Conservation (phyloP, 2,888 invertebrate species). For the Microctonus hyperodae region DNA sequence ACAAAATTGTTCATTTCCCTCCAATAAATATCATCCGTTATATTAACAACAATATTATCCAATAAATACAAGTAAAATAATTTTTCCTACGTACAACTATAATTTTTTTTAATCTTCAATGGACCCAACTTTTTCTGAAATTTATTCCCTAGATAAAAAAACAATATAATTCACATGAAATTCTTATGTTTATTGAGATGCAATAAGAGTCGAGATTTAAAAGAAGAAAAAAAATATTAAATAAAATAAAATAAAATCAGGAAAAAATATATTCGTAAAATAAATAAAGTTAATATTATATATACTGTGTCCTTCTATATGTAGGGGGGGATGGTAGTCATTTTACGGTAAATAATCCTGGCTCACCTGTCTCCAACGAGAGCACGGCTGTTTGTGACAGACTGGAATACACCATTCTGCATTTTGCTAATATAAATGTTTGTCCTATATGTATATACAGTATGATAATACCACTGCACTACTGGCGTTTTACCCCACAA, state of each 20-base stretch:
- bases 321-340: constrained; percentile 26
- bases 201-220: background rate
- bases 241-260: background rate
- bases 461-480: constrained; percentile 12
- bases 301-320: background rate
- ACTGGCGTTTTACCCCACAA: constrained; percentile 25
- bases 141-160: no score
- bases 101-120: no score
- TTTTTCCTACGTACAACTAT: no score
- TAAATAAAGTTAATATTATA: background rate
- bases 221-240: background rate
- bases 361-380: constrained; percentile 38
- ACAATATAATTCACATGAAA: no score
- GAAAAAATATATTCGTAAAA: background rate
- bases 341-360: constrained; percentile 43
- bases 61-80: no score
- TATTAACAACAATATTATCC: no score
- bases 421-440: constrained; percentile 2
- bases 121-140: no score
- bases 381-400: constrained; percentile 41
- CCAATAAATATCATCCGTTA: background rate
- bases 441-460: constrained; percentile 2
- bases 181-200: no score
- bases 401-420: constrained; percentile 36
- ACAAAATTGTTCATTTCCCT: background rate